These are phyloP conservation scores for Aricia artaxerxes DNA, from an alignment of 2,888 invertebrate species.

Conservation along the genomic window DNA sequence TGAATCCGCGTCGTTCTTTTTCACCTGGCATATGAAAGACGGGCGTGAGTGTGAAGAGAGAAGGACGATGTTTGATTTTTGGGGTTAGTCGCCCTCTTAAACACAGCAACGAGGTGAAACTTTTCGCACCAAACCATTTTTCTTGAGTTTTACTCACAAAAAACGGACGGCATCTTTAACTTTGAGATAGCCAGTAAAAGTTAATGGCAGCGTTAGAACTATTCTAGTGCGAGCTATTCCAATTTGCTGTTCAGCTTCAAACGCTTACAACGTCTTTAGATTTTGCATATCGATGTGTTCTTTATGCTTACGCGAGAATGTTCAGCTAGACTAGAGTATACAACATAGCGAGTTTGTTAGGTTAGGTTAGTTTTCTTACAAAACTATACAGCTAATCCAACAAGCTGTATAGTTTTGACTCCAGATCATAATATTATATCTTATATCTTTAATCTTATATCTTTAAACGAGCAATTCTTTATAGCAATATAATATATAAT, in stretches of 20 bases:
- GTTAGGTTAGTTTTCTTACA: too few species aligned
- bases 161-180: not conserved
- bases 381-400: too few species aligned
- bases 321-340: not conserved
- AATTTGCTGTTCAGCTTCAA: slow-evolving; percentile 7
- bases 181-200: not conserved
- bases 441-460: too few species aligned
- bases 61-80: too few species aligned
- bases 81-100: too few species aligned
- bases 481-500: too few species aligned
- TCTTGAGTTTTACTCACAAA: not conserved
- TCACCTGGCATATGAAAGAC: too few species aligned
- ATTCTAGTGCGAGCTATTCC: not conserved
- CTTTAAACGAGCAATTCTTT: too few species aligned
- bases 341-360: not conserved
- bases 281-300: slow-evolving; percentile 6
- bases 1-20: too few species aligned
- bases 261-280: slow-evolving; percentile 15
- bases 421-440: too few species aligned
- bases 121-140: not conserved
- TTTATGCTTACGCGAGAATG: not conserved
- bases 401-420: too few species aligned
- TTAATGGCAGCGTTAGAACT: not conserved
- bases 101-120: not conserved
- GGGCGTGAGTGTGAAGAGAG: too few species aligned